These are phyloP conservation scores for Machaerirhynchus nigripectus DNA, from an alignment of 2,113 vertebrate species.

Conservation along the genomic window DNA sequence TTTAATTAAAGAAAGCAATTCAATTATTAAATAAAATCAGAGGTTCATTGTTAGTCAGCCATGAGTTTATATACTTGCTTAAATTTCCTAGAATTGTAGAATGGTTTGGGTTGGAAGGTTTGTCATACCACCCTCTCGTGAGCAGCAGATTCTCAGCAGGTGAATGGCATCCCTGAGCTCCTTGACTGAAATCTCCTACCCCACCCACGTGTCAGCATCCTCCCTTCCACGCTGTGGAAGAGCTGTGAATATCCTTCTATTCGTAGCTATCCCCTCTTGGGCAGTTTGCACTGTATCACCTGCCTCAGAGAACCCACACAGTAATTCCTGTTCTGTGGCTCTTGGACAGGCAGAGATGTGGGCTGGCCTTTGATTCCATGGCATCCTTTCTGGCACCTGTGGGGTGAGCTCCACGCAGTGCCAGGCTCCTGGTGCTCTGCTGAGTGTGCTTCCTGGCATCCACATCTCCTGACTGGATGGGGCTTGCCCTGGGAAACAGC, in stretches of 20 bases:
- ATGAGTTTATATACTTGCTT: not conserved
- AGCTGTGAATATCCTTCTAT: not conserved
- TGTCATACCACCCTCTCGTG: rapidly evolving
- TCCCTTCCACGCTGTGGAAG: not conserved
- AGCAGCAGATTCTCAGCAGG: not conserved
- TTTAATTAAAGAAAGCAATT: not conserved
- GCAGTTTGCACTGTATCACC: not conserved
- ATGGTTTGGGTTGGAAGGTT: not conserved
- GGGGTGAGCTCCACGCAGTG: not conserved
- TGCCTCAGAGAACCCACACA: not conserved
- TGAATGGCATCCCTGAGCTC: not conserved
- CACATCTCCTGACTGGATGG: not conserved
- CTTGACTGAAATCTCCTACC: not conserved
- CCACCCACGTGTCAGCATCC: not conserved
- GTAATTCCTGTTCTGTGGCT: not conserved
- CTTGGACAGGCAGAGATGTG: not conserved
- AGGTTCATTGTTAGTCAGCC: not conserved
- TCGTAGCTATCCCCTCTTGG: not conserved
- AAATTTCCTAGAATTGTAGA: not conserved
- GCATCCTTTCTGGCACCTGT: not conserved
- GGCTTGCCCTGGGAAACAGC: not conserved
- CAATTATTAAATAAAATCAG: not conserved
- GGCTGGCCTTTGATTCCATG: not conserved
- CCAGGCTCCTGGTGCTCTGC: not conserved
- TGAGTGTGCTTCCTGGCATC: not conserved